Base-by-base conservation (phyloP, 2,113 vertebrate species). In the Noturus placidus region DNA sequence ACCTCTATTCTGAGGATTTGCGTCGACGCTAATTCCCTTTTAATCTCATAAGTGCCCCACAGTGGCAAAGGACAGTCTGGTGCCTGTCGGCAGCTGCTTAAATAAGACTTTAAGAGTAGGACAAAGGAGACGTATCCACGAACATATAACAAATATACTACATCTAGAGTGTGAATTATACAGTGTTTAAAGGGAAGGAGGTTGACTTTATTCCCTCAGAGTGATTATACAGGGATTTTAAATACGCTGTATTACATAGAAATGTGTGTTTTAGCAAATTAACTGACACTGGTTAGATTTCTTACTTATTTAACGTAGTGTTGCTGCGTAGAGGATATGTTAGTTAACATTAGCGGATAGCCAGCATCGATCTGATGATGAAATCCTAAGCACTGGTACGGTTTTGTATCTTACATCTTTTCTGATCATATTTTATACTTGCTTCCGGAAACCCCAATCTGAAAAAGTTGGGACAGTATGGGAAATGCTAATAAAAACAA, bases 11-110 rank as follows among this genome's bases (percentile, higher is more conserved):
- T 90, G 88, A 90, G 84, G 85, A 90, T 90, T 90, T 88, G 87
- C 90, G 88, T 91, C 89, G 91, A 91, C 89, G 92, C 93, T 95
- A 95, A 95, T 94, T 94, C 94, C 93, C 88, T 59, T 92, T 93
- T 95, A 95, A 96, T 95, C 95, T 92, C 87, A 92, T 94, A 93
- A 95, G 91, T 92, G 89, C 91, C 91, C 91, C 82, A 69, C 65
- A 77, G 84, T 92, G 88, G 89, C 84, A 90, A 86, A 90, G 90
- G 90, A 91, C 91, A 87, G 90, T 89, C 89, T 90, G 85, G 52
- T 79, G 86, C 52, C 83, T 85, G 86, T 86, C 61, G 65, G 65
- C 50, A 77, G 88, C 89, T 89, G 91, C 91, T 93, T 92, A 91
- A 94, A 92, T 70, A 90, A 89, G 82, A 89, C 72, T 69, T 83